A percentile compares a stretch with the other conserved stretches of the same genome.
These are phyloP conservation scores for Naja naja DNA, from an alignment of 2,113 vertebrate species.

Conservation along the genomic window DNA sequence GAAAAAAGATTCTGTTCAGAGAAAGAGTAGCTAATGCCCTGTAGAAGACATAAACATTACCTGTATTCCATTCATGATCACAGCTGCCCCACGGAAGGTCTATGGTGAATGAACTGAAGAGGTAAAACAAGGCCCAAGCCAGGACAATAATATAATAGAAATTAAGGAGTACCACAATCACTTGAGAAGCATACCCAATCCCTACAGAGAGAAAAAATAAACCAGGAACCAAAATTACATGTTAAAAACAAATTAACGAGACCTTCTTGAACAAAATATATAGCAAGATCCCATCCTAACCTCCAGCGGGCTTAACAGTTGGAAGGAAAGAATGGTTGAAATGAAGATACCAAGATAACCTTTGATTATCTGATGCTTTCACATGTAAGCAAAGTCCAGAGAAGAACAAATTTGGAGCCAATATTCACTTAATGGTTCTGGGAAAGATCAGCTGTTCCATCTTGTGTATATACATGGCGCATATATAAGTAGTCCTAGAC, in stretches of 20 bases:
- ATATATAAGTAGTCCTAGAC: not conserved
- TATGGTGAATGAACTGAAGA: conserved; percentile 86
- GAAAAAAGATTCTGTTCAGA: not conserved
- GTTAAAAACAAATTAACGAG: not conserved
- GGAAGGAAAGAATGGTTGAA: not conserved
- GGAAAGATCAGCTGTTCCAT: not conserved
- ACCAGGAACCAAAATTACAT: accelerated
- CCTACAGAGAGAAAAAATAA: conserved; percentile 58
- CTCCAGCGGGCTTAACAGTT: not conserved
- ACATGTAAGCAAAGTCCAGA: not conserved
- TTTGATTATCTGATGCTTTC: not conserved
- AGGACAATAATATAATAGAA: conserved; percentile 93
- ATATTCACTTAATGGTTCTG: not conserved
- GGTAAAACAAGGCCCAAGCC: conserved; percentile 93
- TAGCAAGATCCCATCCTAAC: not conserved
- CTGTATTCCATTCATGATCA: conserved; percentile 91
- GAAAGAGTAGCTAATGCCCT: too few relatives aligned
- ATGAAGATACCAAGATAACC: not conserved
- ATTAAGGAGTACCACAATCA: conserved; percentile 85
- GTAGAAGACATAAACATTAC: conserved; percentile 53
- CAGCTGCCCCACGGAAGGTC: conserved; percentile 92
- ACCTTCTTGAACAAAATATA: not conserved
- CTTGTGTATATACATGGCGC: not conserved
- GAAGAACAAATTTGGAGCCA: not conserved
- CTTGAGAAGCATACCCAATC: conserved; percentile 91